phyloP scores from a whole-genome alignment of 1,140 invertebrate species.

The Brachionus rotundiformis region DNA sequence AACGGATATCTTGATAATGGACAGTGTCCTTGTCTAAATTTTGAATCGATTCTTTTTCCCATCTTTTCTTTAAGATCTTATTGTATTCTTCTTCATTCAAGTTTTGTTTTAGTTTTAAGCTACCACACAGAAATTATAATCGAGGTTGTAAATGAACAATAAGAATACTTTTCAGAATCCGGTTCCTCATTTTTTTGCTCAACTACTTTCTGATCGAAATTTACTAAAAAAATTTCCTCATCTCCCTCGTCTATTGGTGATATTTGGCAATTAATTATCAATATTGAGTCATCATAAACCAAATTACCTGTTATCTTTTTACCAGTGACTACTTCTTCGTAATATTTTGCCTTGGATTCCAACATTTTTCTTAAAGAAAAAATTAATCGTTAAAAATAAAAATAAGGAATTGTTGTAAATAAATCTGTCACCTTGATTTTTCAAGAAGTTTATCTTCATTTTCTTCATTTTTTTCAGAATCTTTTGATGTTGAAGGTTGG shows the following conservation, averaged over 20 bases:
- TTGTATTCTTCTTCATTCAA: conserved; percentile 41
- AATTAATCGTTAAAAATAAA: not conserved
- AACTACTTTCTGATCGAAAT: conserved; percentile 38
- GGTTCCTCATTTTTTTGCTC: not conserved
- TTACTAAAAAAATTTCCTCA: conserved; percentile 31
- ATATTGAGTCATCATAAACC: not conserved
- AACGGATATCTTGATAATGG: conserved; percentile 50
- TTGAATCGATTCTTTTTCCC: conserved; percentile 28
- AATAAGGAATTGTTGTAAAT: not conserved
- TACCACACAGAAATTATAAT: too few relatives aligned
- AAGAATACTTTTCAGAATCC: not conserved
- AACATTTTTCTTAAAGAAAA: not conserved
- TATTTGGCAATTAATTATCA: not conserved
- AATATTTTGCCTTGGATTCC: conserved; percentile 48
- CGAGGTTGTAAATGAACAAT: too few relatives aligned
- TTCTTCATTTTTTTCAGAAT: not conserved
- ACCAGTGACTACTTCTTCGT: conserved; percentile 39
- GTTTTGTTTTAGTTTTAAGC: conserved; percentile 12
- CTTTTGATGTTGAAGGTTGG: not conserved
- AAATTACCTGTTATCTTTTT: conserved; percentile 29
- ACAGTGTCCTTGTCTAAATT: conserved; percentile 40
- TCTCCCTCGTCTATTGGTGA: conserved; percentile 41
- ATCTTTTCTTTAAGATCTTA: conserved; percentile 18
- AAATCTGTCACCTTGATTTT: conserved; percentile 25
- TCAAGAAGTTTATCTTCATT: conserved; percentile 14